phyloP scores from a whole-genome alignment of 2,797 vertebrate genomes.

The Falco columbarius region DNA sequence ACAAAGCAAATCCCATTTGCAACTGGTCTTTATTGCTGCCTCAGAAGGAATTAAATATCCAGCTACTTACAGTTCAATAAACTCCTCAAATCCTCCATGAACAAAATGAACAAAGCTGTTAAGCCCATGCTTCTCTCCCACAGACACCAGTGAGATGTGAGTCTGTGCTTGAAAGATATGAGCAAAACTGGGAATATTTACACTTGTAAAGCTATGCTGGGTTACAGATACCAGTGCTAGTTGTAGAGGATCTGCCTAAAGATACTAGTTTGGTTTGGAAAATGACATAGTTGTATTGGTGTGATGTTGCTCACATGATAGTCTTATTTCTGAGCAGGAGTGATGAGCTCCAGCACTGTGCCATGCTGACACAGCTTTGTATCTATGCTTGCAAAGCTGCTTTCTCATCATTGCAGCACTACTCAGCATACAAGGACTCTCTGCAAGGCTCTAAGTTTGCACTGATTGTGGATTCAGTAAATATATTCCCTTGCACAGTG shows the following conservation, averaged over 20 bases:
- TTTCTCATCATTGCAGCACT: background rate
- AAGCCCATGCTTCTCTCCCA: background rate
- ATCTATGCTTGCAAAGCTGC: background rate
- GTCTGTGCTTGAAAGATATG: background rate
- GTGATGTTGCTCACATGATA: background rate
- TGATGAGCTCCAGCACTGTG: fast-evolving
- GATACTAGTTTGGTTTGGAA: background rate
- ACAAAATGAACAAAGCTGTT: background rate
- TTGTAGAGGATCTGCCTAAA: background rate
- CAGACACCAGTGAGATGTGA: background rate
- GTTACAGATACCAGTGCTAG: background rate
- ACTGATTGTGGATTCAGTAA: background rate
- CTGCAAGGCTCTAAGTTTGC: background rate
- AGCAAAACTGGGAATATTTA: background rate
- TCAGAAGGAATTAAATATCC: constrained; percentile 12
- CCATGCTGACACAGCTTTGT: background rate
- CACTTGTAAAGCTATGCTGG: background rate
- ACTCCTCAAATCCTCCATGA: background rate
- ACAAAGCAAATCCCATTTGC: constrained; percentile 30
- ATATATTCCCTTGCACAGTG: background rate
- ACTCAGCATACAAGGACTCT: background rate
- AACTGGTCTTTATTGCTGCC: background rate
- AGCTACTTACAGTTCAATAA: background rate
- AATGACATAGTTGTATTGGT: background rate
- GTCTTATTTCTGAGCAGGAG: background rate